Conservation (phyloP, 2,113 vertebrate species). For the Caracal caracal region DNA sequence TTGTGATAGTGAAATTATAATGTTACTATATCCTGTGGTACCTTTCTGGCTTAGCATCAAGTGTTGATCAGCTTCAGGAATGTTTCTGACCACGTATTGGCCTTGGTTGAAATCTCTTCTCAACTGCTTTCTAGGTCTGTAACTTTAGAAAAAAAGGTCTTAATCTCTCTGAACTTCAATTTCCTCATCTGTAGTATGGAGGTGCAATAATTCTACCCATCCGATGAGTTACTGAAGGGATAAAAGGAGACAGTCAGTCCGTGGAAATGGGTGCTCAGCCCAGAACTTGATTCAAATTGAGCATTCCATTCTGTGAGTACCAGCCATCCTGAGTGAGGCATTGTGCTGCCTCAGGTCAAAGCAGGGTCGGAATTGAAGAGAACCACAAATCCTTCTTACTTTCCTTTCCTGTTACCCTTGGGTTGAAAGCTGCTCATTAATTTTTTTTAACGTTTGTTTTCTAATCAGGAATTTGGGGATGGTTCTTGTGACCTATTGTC, state of each 20-base stretch:
- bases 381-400: neutral
- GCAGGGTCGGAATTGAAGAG: neutral
- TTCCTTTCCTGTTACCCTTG: neutral
- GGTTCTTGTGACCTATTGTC: neutral
- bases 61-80: neutral
- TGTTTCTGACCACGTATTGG: neutral
- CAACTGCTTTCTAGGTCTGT: neutral
- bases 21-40: neutral
- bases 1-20: neutral
- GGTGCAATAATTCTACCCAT: neutral
- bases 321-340: neutral
- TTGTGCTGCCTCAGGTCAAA: neutral
- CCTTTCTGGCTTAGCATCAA: neutral
- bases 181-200: neutral
- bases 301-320: fast-evolving
- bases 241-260: neutral
- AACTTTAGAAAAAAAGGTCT: neutral
- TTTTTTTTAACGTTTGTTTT: neutral
- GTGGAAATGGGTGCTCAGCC: neutral
- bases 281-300: neutral
- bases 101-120: neutral
- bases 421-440: neutral
- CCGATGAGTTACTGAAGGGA: neutral
- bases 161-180: neutral
- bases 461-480: neutral